A percentile compares a stretch with the other conserved stretches of the same genome.
phyloP scores from a whole-genome alignment of 53 echinoderm and acorn worm genomes.

The Echinarachnius parma region DNA sequence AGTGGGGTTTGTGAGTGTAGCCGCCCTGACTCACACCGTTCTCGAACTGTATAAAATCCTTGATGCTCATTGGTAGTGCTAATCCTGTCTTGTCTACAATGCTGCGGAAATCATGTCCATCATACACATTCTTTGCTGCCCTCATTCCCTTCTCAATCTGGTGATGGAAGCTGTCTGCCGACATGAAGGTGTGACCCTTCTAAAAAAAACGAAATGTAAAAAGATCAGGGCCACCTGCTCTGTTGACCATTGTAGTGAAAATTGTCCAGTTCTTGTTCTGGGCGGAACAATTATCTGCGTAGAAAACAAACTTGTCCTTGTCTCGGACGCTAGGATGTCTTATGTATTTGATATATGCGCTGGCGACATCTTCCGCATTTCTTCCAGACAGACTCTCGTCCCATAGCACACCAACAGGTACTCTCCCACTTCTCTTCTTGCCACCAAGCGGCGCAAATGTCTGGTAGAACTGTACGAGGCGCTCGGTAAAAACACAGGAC shows the following conservation, averaged over 20 bases:
- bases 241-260: constrained; percentile 39
- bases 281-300: constrained; percentile 32
- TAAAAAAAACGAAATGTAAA: constrained; percentile 27
- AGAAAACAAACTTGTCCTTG: constrained; percentile 1
- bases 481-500: constrained; percentile 26
- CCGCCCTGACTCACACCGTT: no score
- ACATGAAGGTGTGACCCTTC: constrained; percentile 48
- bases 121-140: constrained; percentile 9
- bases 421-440: background rate
- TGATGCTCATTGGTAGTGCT: constrained; percentile 3
- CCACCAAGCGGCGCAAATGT: constrained; percentile 46
- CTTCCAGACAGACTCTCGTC: constrained; percentile 20
- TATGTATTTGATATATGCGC: constrained; percentile 25
- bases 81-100: constrained; percentile 19
- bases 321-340: constrained; percentile 7
- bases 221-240: constrained; percentile 13
- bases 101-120: background rate
- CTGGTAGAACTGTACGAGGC: constrained; percentile 32
- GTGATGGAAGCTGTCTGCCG: constrained; percentile 32
- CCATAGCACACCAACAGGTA: background rate
- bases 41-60: no score
- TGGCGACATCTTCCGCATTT: constrained; percentile 47
- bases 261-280: constrained; percentile 53
- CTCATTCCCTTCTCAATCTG: constrained; percentile 32
- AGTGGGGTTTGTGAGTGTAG: background rate